Conservation (phyloP, 2,113 vertebrate genomes). For the Mesocricetus auratus region DNA sequence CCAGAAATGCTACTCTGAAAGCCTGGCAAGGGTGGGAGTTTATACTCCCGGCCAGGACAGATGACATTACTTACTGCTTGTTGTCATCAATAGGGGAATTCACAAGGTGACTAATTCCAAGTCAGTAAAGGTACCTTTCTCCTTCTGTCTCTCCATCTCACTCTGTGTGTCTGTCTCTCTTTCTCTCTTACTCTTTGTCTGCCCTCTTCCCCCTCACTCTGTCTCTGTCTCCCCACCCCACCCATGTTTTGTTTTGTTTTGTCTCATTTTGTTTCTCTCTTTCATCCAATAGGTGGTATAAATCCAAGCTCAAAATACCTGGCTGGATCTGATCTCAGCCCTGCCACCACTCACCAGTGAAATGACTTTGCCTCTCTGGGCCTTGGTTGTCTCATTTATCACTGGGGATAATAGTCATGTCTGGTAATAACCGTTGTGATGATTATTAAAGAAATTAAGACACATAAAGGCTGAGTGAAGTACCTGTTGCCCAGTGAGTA, state of each 20-base stretch:
- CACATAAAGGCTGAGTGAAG: neutral
- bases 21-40: neutral
- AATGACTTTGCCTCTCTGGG: neutral
- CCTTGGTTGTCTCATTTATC: neutral
- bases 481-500: neutral
- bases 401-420: neutral
- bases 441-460: neutral
- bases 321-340: neutral
- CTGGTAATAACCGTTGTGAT: neutral
- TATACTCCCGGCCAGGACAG: neutral
- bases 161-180: neutral
- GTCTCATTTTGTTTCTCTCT: neutral
- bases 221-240: neutral
- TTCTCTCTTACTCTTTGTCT: neutral
- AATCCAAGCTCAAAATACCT: neutral
- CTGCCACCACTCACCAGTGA: neutral
- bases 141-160: neutral
- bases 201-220: neutral
- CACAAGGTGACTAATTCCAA: neutral
- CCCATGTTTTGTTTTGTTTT: neutral
- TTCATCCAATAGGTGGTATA: neutral
- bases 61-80: neutral
- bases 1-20: neutral
- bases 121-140: neutral
- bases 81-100: slow-evolving; percentile 13